Evolutionary conservation across 2,113 vertebrate species (phyloP).

Genomic region (Cyrtonyx montezumae): DNA sequence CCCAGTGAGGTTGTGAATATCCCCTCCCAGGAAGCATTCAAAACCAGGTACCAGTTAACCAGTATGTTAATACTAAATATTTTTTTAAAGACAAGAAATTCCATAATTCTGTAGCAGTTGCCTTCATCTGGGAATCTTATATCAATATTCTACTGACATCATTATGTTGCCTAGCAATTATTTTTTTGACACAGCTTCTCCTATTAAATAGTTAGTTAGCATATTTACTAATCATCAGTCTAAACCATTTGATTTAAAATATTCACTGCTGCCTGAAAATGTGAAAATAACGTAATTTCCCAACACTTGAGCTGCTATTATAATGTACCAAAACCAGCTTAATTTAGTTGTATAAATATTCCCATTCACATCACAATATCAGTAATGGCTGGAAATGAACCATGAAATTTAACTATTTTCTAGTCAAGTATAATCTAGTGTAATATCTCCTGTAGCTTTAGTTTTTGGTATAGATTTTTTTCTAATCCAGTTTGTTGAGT

Average conservation of each 20-base stretch:
- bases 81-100: neutral
- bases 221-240: constrained; percentile 13
- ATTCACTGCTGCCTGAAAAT: constrained; percentile 2
- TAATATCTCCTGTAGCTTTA: constrained; percentile 19
- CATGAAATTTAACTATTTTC: constrained; percentile 50
- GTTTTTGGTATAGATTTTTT: neutral
- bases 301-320: neutral
- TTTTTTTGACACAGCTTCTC: neutral
- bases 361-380: constrained; percentile 19
- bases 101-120: neutral
- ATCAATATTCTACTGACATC: neutral
- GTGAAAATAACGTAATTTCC: neutral
- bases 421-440: constrained; percentile 14
- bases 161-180: neutral
- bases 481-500: neutral
- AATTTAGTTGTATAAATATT: constrained; percentile 34
- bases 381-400: constrained; percentile 28
- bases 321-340: constrained; percentile 17
- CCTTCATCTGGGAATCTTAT: neutral
- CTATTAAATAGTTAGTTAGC: neutral
- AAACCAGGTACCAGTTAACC: no score
- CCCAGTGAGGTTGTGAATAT: no score
- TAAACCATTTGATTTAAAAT: constrained; percentile 8
- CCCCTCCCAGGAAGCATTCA: no score
- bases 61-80: neutral